Conservation (phyloP, 2,888 invertebrate genomes). For the Hypselothyrea guttata region DNA sequence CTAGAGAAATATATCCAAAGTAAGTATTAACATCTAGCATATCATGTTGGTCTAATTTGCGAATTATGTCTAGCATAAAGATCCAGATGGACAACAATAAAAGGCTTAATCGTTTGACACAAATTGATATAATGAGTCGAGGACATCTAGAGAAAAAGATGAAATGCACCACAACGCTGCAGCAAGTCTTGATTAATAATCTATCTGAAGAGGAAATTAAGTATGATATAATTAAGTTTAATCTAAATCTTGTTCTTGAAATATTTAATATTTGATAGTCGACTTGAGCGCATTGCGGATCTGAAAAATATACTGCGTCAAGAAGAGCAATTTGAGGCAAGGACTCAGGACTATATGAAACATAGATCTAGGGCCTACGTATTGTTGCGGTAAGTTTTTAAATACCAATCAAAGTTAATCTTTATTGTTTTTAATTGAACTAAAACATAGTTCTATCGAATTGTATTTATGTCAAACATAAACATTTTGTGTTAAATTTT, state of each 20-base stretch:
- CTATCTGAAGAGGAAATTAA: constrained; percentile 73
- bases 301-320: constrained; percentile 50
- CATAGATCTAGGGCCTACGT: constrained; percentile 69
- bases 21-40: constrained; percentile 27
- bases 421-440: too few species aligned
- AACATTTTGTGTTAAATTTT: too few species aligned
- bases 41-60: background rate
- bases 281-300: constrained; percentile 61
- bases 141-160: constrained; percentile 63
- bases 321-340: constrained; percentile 49
- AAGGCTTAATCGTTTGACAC: constrained; percentile 64
- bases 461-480: background rate
- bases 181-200: constrained; percentile 72
- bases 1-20: constrained; percentile 79
- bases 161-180: constrained; percentile 57
- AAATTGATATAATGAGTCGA: constrained; percentile 55
- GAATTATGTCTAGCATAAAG: constrained; percentile 61
- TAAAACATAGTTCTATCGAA: too few species aligned
- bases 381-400: constrained; percentile 63
- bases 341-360: constrained; percentile 56
- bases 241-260: background rate
- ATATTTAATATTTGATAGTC: constrained; percentile 55
- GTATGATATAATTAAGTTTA: constrained; percentile 47
- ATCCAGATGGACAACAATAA: constrained; percentile 71
- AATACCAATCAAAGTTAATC: background rate